Evolutionary conservation across 2,888 invertebrate genomes (phyloP), one percentile per base, ranked within the genome.

Genomic region (Cryptocephalus moraei): DNA sequence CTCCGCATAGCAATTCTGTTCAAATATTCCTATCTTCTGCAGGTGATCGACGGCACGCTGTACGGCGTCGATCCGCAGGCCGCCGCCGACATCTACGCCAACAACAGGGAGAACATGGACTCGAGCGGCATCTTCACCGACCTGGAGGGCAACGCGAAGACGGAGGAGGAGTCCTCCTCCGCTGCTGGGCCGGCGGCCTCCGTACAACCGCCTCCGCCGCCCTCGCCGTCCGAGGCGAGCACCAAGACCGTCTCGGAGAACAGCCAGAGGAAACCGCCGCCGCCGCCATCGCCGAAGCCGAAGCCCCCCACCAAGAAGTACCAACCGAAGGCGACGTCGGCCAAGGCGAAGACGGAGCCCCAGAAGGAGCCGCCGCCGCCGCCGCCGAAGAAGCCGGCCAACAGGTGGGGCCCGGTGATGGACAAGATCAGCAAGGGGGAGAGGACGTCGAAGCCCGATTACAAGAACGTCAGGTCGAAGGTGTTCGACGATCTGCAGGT

Each of bases 111-210:
- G 67, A 90, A 90, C 62, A 91, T 91, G 91, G 91, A 91, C 65
- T 91, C 90, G 0, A 90, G 90, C 62, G 91, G 91, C 0, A 84
- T 91, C 43, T 91, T 89, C 62, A 91, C 91, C 1, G 91, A 91
- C 66, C 80, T 89, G 52, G 90, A 90, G 66, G 85, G 84, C 58
- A 85, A 86, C 59, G 76, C 78, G 48, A 72, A 72, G 44, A 64
- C 69, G 8, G 69, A 73, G 3, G 71, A 73, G 55, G 52, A 51
- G 38, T 47, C 52, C 33, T 49, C 45, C 47, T 55, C 44, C 43
- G 54, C 49, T 48, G 55, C 47, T 49, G n/a, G n/a, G 22, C 3
- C 22, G 22, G 22, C 22, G 22, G 22, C 22, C 3, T 2, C 2
- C 22, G 22, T n/a, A n/a, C n/a, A n/a, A n/a, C n/a, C 22, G 22